These are phyloP conservation scores for Sebastiscus tertius DNA, from an alignment of 2,797 vertebrate species.

Conservation along the genomic window DNA sequence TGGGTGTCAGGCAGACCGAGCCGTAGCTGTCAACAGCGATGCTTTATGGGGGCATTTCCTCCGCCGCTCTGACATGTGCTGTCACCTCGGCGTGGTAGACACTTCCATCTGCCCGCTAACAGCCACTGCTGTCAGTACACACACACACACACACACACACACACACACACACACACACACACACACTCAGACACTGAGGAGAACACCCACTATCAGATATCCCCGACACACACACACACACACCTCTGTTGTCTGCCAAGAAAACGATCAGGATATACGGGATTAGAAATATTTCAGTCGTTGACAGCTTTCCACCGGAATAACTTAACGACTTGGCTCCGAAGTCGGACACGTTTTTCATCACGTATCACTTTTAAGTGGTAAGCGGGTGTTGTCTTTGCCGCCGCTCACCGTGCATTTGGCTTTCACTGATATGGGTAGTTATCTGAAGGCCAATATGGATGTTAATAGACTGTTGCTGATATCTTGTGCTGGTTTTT, in stretches of 20 bases:
- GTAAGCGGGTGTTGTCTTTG: slow-evolving; percentile 32
- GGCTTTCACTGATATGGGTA: not conserved
- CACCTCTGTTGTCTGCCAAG: slow-evolving; percentile 35
- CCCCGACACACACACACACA: slow-evolving; percentile 27
- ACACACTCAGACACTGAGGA: slow-evolving; percentile 5
- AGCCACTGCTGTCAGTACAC: slow-evolving; percentile 52
- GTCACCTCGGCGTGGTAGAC: slow-evolving; percentile 81
- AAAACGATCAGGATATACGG: slow-evolving; percentile 46
- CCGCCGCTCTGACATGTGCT: slow-evolving; percentile 77
- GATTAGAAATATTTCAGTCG: slow-evolving; percentile 33
- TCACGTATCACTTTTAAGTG: slow-evolving; percentile 27
- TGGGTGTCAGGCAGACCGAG: slow-evolving; percentile 47
- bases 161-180: slow-evolving; percentile 37
- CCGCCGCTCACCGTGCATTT: not conserved
- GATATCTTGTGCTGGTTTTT: not conserved
- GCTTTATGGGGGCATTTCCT: slow-evolving; percentile 80
- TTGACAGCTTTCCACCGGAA: slow-evolving; percentile 54
- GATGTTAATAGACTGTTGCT: not conserved
- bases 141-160: slow-evolving; percentile 36
- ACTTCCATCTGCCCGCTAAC: slow-evolving; percentile 75
- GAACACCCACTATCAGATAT: slow-evolving; percentile 52
- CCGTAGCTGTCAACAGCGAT: slow-evolving; percentile 79
- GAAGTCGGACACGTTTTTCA: slow-evolving; percentile 35
- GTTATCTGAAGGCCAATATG: not conserved
- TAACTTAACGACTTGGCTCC: slow-evolving; percentile 32